phyloP scores from a whole-genome alignment of 2,797 vertebrate genomes.

The Eulemur rubriventer region DNA sequence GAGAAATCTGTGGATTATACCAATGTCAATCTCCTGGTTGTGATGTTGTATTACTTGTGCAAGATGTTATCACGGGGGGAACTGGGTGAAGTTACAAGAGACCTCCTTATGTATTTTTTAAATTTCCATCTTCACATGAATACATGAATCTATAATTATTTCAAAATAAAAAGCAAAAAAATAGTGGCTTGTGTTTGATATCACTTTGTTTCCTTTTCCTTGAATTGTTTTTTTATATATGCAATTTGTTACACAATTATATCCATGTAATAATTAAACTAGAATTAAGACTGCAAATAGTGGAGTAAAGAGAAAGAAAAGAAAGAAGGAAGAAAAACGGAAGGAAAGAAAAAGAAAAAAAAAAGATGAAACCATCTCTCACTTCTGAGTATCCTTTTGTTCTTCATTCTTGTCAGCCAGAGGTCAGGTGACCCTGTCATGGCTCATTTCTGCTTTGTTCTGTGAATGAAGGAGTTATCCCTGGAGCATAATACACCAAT shows the following conservation, averaged over 20 bases:
- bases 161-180: slow-evolving; percentile 14
- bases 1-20: background rate
- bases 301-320: background rate
- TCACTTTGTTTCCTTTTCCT: background rate
- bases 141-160: background rate
- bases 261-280: background rate
- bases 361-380: background rate
- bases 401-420: background rate
- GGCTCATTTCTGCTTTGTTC: background rate
- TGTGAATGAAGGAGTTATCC: background rate
- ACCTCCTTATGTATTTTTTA: background rate
- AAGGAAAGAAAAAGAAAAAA: background rate
- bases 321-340: background rate
- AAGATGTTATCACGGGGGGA: rapidly evolving
- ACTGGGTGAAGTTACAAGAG: background rate
- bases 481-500: background rate
- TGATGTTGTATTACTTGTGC: rapidly evolving
- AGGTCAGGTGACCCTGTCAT: background rate
- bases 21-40: background rate
- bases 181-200: background rate
- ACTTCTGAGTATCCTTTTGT: background rate
- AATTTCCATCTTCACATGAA: too few relatives aligned
- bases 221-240: background rate
- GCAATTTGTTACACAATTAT: background rate
- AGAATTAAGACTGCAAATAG: background rate